A percentile compares a stretch with the other conserved stretches of the same genome.
Conservation (phyloP, 2,113 vertebrate genomes). For the Erythrolamprus reginae region DNA sequence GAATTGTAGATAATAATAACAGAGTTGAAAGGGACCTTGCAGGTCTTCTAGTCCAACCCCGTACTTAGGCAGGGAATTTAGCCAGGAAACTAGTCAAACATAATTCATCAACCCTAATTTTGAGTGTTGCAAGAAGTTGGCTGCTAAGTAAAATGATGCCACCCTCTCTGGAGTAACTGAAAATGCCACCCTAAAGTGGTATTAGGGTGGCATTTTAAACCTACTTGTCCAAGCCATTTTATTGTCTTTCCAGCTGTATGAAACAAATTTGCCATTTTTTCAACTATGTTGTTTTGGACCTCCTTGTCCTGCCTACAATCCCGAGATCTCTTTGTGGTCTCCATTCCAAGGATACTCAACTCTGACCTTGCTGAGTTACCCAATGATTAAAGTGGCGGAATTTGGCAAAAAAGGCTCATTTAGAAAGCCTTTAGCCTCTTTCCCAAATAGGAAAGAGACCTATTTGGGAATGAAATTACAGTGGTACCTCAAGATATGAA, state of each 20-base stretch:
- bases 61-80: too few relatives aligned
- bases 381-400: not conserved
- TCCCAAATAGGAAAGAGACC: too few relatives aligned
- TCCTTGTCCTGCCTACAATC: not conserved
- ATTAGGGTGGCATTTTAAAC: not conserved
- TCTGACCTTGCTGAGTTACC: not conserved
- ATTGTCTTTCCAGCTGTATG: not conserved
- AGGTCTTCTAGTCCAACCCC: too few relatives aligned
- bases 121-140: not conserved
- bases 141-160: not conserved
- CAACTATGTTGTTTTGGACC: not conserved
- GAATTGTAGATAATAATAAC: too few relatives aligned
- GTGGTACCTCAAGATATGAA: too few relatives aligned
- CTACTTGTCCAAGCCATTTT: not conserved
- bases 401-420: not conserved
- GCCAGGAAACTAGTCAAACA: not conserved
- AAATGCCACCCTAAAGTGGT: not conserved
- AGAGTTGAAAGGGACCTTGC: too few relatives aligned
- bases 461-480: not conserved
- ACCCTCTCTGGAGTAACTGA: not conserved
- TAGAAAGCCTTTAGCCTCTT: too few relatives aligned
- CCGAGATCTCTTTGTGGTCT: not conserved
- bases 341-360: not conserved
- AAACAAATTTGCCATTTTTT: not conserved
- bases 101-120: not conserved